Evolutionary conservation across 2,797 vertebrate species (phyloP), one percentile per base, ranked within the genome.

Genomic region (Limnodromus scolopaceus): DNA sequence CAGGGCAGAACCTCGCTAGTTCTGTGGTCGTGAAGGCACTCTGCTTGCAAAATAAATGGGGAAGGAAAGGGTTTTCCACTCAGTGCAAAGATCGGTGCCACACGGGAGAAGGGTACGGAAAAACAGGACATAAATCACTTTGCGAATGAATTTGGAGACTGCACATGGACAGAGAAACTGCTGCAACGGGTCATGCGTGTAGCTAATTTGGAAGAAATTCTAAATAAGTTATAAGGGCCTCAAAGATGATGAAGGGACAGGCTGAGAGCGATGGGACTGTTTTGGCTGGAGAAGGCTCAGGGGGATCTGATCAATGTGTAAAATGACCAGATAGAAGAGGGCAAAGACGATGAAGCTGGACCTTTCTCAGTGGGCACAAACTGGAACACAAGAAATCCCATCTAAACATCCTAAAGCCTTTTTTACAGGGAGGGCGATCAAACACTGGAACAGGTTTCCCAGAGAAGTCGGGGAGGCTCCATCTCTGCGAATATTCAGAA

Each of bases 1-100:
- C 7, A 53, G 0, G 2, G 92, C 89, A 95, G 89, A 90, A 77
- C 79, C 54, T 43, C 19, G 58, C 54, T 55, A 38, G 79, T 48
- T 81, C 69, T 81, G 74, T 45, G 46, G 41, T 32, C 41, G 45
- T 69, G 75, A 90, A 92, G 89, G 92, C 89, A 92, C 94, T 94
- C 86, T 92, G 84, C 89, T 94, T 72, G 79, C 70, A 61, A 84
- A 91, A 84, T 14, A 64, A 68, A 87, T 2, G 51, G 79, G 78
- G 2, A 45, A 74, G 86, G 92, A 69, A 69, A 90, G 80, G 94
- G 34, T 82, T 57, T 85, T 51, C 84, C 84, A 75, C 57, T 22
- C 55, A 87, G 79, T 65, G 82, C 70, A 87, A 81, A 84, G 83
- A 65, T 23, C 23, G 55, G 79, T 46, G 84, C 79, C 68, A 20